Evolutionary conservation across 2,888 invertebrate species (phyloP).

Genomic region (Alsophila aescularia): DNA sequence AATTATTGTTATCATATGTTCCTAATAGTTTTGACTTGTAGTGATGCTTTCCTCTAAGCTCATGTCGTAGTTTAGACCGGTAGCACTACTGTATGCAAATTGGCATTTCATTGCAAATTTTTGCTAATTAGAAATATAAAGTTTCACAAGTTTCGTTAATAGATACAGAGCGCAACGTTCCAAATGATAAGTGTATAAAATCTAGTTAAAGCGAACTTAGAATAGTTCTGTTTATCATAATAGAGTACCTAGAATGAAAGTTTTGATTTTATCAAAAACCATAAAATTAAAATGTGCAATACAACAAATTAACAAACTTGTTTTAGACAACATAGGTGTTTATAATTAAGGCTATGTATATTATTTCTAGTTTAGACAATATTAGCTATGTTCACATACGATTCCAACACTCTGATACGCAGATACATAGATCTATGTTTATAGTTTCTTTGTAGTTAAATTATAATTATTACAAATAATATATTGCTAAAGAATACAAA

Average conservation of each 20-base stretch:
- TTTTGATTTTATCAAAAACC: slow-evolving; percentile 19
- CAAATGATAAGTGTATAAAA: slow-evolving; percentile 15
- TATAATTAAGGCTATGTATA: slow-evolving; percentile 59
- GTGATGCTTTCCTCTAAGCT: slow-evolving; percentile 65
- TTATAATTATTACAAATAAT: slow-evolving; percentile 82
- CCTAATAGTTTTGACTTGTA: slow-evolving; percentile 77
- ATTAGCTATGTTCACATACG: slow-evolving; percentile 53
- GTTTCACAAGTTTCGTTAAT: slow-evolving; percentile 17
- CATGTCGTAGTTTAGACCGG: slow-evolving; percentile 48
- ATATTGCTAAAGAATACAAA: slow-evolving; percentile 80
- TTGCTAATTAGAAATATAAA: slow-evolving; percentile 32
- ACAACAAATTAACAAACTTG: slow-evolving; percentile 60
- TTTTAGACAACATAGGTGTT: slow-evolving; percentile 58
- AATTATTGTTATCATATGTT: slow-evolving; percentile 79
- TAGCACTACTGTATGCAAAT: slow-evolving; percentile 24
- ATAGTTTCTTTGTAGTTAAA: slow-evolving; percentile 75
- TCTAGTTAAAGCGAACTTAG: slow-evolving; percentile 6
- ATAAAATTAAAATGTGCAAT: slow-evolving; percentile 69
- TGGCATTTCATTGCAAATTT: slow-evolving; percentile 33
- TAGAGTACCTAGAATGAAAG: slow-evolving; percentile 2
- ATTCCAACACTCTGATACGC: slow-evolving; percentile 53
- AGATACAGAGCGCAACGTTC: slow-evolving; percentile 19
- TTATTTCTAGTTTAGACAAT: slow-evolving; percentile 30
- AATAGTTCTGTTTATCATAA: slow-evolving; percentile 3
- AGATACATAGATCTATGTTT: slow-evolving; percentile 59